Evolutionary conservation across 2,113 vertebrate genomes (phyloP).

Genomic region (Malaclemys terrapin): DNA sequence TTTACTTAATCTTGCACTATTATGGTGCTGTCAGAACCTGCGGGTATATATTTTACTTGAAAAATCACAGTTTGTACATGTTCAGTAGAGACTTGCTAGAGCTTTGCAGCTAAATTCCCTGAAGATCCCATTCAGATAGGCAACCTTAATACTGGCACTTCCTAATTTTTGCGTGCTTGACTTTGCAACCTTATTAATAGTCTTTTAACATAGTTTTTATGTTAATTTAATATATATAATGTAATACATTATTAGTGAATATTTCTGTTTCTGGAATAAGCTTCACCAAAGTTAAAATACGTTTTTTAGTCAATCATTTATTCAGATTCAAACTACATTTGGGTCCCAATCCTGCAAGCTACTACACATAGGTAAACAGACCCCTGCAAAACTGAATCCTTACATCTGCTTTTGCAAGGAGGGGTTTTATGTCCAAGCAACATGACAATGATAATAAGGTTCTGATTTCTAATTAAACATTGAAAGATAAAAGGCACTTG

Average conservation of each 20-base stretch:
- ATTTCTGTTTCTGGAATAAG: not conserved
- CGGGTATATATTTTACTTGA: not conserved
- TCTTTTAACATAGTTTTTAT: not conserved
- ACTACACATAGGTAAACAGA: slow-evolving; percentile 2
- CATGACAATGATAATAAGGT: not conserved
- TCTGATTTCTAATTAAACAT: not conserved
- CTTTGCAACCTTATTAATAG: not conserved
- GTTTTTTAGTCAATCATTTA: not conserved
- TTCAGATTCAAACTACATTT: slow-evolving; percentile 19
- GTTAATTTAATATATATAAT: not conserved
- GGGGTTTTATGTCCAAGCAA: slow-evolving; percentile 19
- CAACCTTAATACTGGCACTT: not conserved
- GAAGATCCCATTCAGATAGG: not conserved
- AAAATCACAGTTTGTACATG: not conserved
- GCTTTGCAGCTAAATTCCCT: not conserved
- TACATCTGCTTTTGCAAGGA: not conserved
- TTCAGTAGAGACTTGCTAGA: not conserved
- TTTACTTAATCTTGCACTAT: not conserved
- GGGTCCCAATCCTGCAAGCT: not conserved
- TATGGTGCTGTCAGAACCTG: not conserved
- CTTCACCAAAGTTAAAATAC: not conserved
- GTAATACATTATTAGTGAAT: not conserved
- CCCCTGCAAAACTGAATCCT: not conserved
- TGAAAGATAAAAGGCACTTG: not conserved
- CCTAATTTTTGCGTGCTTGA: not conserved